Conservation (phyloP, 2,888 invertebrate genomes). For the Leucophora obtusa region DNA sequence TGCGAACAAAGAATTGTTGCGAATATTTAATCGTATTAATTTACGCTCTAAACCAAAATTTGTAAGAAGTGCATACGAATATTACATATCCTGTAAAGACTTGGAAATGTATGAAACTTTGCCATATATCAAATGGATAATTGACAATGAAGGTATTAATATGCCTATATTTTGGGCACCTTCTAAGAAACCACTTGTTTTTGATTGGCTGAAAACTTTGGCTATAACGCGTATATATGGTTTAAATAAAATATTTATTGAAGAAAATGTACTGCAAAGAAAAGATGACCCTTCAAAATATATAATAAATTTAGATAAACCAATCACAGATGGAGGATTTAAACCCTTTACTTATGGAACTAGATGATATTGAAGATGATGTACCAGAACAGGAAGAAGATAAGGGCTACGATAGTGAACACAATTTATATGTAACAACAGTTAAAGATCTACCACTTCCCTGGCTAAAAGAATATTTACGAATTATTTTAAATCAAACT, state of each 20-base stretch:
- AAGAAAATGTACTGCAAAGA: slow-evolving; percentile 57
- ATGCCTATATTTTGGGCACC: slow-evolving; percentile 55
- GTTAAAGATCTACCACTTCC: slow-evolving; percentile 53
- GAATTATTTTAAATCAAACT: too few species aligned
- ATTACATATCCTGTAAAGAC: too few species aligned
- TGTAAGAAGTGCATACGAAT: too few species aligned
- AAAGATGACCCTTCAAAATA: too few species aligned
- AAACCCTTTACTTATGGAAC: slow-evolving; percentile 60
- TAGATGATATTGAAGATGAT: slow-evolving; percentile 49
- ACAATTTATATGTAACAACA: slow-evolving; percentile 53
- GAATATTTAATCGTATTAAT: too few species aligned
- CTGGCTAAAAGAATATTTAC: too few species aligned
- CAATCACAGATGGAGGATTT: slow-evolving; percentile 59
- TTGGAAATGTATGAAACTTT: too few species aligned
- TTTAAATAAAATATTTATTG: slow-evolving; percentile 64
- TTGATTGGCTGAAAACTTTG: slow-evolving; percentile 65
- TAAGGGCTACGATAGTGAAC: slow-evolving; percentile 35
- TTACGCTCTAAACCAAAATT: too few species aligned
- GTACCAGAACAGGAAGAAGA: slow-evolving; percentile 47
- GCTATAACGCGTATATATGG: slow-evolving; percentile 65
- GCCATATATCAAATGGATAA: too few species aligned
- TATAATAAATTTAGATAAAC: too few species aligned
- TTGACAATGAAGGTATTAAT: slow-evolving; percentile 45
- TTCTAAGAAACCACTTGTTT: background rate
- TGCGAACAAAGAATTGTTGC: slow-evolving; percentile 56